Evolutionary conservation across 2,888 invertebrate genomes (phyloP).

Genomic region (Celastrina argiolus): DNA sequence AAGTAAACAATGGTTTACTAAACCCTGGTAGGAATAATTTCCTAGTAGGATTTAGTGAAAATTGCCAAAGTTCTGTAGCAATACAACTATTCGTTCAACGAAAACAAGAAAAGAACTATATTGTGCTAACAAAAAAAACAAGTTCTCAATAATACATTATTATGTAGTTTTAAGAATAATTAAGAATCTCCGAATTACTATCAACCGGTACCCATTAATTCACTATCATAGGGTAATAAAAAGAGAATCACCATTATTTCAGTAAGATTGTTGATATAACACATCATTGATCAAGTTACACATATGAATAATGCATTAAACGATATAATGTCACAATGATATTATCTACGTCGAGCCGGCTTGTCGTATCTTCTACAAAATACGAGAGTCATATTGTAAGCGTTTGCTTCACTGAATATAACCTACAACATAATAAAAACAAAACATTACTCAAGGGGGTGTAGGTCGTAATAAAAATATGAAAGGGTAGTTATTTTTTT

Average conservation of each 20-base stretch:
- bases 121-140: no score
- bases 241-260: neutral
- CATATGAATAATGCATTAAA: slow-evolving; percentile 14
- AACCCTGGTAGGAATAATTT: no score
- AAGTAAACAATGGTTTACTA: no score
- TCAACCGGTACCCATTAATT: no score
- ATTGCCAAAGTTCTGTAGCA: no score
- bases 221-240: neutral
- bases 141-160: no score
- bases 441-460: neutral
- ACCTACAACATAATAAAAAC: slow-evolving; percentile 6
- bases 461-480: slow-evolving; percentile 1
- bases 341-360: neutral
- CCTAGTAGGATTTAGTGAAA: no score
- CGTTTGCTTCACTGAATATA: slow-evolving; percentile 7
- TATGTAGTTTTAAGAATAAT: no score
- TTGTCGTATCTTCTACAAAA: slow-evolving; percentile 1
- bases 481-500: neutral
- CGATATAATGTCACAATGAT: slow-evolving; percentile 9
- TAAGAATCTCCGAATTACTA: no score
- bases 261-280: neutral
- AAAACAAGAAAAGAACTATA: no score
- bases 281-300: slow-evolving; percentile 1
- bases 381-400: neutral
- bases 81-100: no score